A percentile compares a stretch with the other conserved stretches of the same genome.
Evolutionary conservation across 2,888 invertebrate species (phyloP).

Genomic region (Psylliodes chrysocephalus): DNA sequence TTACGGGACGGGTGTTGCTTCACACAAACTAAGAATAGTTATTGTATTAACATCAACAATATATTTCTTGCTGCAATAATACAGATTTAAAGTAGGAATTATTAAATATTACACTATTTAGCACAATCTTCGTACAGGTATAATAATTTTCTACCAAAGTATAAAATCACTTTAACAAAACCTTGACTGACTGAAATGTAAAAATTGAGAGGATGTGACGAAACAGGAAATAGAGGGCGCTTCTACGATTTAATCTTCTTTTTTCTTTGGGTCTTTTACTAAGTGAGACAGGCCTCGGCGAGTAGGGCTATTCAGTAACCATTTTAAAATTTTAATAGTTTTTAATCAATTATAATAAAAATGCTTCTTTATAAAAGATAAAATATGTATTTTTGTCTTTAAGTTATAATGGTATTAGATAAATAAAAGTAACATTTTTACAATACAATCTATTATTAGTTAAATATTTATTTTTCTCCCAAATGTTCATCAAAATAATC

Average conservation of each 20-base stretch:
- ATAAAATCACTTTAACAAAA: not conserved
- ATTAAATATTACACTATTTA: not conserved
- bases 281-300: not conserved
- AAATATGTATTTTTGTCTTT: not conserved
- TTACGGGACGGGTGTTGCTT: no score
- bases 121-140: not conserved
- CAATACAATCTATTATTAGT: not conserved
- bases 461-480: conserved; percentile 9
- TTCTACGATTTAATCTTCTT: not conserved
- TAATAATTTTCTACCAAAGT: not conserved
- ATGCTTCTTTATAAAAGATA: not conserved
- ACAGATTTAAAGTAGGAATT: no score
- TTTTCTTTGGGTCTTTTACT: not conserved
- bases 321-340: not conserved
- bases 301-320: not conserved
- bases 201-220: not conserved
- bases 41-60: no score
- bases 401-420: not conserved
- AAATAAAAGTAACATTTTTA: not conserved
- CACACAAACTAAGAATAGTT: no score
- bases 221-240: not conserved
- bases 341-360: not conserved
- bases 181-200: not conserved
- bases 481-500: conserved; percentile 63
- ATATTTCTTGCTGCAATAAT: no score